These are phyloP conservation scores for Phycodurus eques DNA, from an alignment of 2,113 vertebrate genomes.

Conservation along the genomic window DNA sequence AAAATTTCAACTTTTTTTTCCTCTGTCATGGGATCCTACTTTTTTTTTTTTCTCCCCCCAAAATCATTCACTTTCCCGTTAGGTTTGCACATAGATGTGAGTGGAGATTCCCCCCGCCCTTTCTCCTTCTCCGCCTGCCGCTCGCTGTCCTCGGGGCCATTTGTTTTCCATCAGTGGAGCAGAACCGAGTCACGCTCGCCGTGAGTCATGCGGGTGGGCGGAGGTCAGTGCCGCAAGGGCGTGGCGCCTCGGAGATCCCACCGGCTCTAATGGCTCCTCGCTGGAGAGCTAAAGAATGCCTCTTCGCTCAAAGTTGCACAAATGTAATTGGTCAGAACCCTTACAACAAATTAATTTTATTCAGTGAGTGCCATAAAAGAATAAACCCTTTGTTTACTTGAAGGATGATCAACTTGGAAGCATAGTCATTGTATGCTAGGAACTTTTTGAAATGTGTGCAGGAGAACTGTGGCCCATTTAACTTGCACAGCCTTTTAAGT, in stretches of 20 bases:
- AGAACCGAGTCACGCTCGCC: constrained; percentile 53
- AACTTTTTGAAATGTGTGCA: background rate
- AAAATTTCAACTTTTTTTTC: background rate
- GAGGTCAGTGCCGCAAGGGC: constrained; percentile 50
- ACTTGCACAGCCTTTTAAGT: no score
- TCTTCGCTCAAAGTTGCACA: constrained; percentile 20
- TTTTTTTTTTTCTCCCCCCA: constrained; percentile 3
- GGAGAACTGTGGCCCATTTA: no score
- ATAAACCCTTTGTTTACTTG: background rate
- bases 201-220: constrained; percentile 65
- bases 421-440: background rate
- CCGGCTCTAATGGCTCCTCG: constrained; percentile 37
- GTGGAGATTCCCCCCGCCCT: constrained; percentile 35
- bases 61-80: constrained; percentile 32
- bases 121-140: background rate
- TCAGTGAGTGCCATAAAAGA: background rate
- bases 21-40: constrained; percentile 14
- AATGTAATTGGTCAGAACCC: constrained; percentile 41
- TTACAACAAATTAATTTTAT: background rate
- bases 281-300: background rate
- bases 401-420: background rate
- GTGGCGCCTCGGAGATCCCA: constrained; percentile 54
- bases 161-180: constrained; percentile 55
- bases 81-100: constrained; percentile 46
- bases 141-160: constrained; percentile 48